Evolutionary conservation across 2,113 vertebrate genomes (phyloP).

Genomic region (Chroicocephalus ridibundus): DNA sequence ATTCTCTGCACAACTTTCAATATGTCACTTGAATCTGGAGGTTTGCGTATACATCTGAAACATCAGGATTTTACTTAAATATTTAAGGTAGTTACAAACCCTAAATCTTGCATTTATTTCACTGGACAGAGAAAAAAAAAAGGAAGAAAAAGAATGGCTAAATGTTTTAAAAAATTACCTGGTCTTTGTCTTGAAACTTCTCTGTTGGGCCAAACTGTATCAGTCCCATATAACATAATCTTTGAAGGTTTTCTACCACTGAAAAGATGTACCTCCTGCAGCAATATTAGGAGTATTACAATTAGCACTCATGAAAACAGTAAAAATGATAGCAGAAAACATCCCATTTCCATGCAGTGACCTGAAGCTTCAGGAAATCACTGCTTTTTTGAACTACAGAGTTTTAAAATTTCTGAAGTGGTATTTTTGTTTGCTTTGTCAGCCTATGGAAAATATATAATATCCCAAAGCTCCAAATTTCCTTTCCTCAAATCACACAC

Average conservation of each 20-base stretch:
- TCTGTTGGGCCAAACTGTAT: conserved; percentile 90
- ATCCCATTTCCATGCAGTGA: neutral
- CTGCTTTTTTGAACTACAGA: neutral
- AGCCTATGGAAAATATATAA: neutral
- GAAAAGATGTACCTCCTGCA: conserved; percentile 89
- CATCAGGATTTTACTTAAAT: neutral
- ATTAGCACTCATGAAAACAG: neutral
- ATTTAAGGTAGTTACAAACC: neutral
- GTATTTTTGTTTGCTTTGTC: neutral
- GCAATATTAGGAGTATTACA: neutral
- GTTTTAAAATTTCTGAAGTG: neutral
- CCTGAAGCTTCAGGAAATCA: neutral
- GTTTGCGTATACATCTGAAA: neutral
- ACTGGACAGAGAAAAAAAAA: neutral
- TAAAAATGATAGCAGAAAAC: neutral
- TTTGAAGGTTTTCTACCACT: conserved; percentile 89
- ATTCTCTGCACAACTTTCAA: neutral
- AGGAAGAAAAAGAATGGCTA: neutral
- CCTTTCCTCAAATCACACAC: neutral
- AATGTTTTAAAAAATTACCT: conserved; percentile 72
- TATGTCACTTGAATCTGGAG: neutral
- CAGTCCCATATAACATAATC: conserved; percentile 90
- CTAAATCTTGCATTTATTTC: neutral
- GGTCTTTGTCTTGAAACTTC: conserved; percentile 95
- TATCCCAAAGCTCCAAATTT: neutral